Conservation (phyloP, 1,140 invertebrate species). For the Pseudomyrmex cubaensis region DNA sequence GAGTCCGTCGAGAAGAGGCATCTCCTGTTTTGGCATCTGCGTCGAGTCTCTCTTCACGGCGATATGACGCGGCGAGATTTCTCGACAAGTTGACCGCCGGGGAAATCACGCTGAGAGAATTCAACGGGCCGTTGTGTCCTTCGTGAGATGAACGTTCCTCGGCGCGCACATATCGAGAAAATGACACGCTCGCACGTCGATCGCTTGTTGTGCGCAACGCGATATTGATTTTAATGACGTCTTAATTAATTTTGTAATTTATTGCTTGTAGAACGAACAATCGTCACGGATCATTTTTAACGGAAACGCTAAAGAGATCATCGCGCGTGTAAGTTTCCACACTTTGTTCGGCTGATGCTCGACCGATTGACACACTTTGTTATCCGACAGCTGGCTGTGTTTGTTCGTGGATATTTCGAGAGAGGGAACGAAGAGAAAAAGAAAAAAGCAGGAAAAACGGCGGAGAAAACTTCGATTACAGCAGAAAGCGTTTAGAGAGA, state of each 20-base stretch:
- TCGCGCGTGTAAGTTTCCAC: not conserved
- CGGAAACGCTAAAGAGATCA: not conserved
- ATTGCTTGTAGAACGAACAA: not conserved
- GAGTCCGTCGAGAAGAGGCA: not conserved
- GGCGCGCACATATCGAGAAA: slow-evolving; percentile 8
- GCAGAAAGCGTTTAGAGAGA: no score
- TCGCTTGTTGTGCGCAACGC: not conserved
- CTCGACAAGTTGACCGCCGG: slow-evolving; percentile 24
- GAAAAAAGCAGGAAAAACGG: not conserved
- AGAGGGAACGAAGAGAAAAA: not conserved
- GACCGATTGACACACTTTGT: not conserved
- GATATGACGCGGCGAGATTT: not conserved
- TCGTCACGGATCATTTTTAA: not conserved
- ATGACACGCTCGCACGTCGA: not conserved
- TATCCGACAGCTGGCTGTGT: not conserved
- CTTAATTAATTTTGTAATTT: slow-evolving; percentile 42
- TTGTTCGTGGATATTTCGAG: not conserved
- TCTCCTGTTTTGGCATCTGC: slow-evolving; percentile 20
- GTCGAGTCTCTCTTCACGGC: slow-evolving; percentile 26
- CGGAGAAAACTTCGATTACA: not conserved
- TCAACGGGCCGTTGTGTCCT: slow-evolving; percentile 37
- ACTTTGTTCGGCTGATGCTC: not conserved
- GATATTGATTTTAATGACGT: no score
- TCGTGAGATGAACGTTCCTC: not conserved
- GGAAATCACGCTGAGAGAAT: slow-evolving; percentile 20